Percentiles rank a stretch among this genome's conserved stretches.
Conservation (phyloP, 2,888 invertebrate species). For the Dioctria rufipes region DNA sequence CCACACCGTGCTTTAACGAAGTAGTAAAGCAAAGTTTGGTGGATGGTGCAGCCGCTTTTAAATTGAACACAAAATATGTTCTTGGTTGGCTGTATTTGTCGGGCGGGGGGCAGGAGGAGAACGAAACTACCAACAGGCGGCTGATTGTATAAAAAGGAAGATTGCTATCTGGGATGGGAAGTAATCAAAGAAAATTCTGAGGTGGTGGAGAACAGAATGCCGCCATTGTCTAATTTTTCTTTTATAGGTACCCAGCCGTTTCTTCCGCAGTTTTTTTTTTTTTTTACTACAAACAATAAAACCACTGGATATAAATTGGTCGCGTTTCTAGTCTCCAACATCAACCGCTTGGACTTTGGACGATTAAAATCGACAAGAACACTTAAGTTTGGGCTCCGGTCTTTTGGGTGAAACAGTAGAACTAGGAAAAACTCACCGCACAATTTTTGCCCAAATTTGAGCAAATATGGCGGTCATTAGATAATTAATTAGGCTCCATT, state of each 20-base stretch:
- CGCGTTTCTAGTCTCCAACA: background rate
- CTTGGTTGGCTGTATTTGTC: too few relatives aligned
- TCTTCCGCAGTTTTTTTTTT: background rate
- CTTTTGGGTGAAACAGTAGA: too few relatives aligned
- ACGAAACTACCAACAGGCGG: background rate
- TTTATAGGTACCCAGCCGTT: background rate
- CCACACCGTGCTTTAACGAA: too few relatives aligned
- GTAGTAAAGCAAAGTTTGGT: too few relatives aligned
- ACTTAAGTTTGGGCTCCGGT: background rate
- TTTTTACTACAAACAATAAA: background rate
- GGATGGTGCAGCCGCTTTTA: too few relatives aligned
- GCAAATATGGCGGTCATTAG: slow-evolving; percentile 38
- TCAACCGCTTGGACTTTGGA: background rate
- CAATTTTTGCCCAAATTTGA: slow-evolving; percentile 42
- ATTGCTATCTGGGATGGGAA: background rate
- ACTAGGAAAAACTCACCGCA: background rate
- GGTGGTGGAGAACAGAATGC: slow-evolving; percentile 11
- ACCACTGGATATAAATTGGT: background rate
- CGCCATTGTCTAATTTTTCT: slow-evolving; percentile 31
- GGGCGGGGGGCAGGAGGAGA: background rate
- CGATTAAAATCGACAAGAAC: slow-evolving; percentile 10
- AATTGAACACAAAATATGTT: too few relatives aligned
- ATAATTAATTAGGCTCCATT: slow-evolving; percentile 45
- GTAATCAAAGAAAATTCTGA: background rate
- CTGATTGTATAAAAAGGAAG: background rate